Evolutionary conservation across 2,888 invertebrate species (phyloP).

Genomic region (Apodemia mormo): DNA sequence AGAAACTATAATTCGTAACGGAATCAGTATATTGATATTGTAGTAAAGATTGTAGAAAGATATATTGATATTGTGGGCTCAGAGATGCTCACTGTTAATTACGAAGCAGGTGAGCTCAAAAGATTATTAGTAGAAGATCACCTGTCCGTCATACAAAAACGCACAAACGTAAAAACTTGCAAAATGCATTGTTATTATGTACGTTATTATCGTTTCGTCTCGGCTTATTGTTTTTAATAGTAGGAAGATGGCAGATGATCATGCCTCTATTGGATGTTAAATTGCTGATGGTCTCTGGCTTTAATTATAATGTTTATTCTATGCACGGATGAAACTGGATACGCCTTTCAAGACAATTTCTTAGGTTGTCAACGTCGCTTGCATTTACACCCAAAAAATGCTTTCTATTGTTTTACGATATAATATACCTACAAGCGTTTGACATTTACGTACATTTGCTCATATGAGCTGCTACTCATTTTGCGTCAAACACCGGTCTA

Average conservation of each 20-base stretch:
- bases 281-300: not conserved
- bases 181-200: slow-evolving; percentile 11
- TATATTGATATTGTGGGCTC: not conserved
- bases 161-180: slow-evolving; percentile 5
- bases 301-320: too few relatives aligned
- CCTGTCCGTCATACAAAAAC: slow-evolving; percentile 6
- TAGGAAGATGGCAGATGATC: not conserved
- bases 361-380: too few relatives aligned
- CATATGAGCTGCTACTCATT: too few relatives aligned
- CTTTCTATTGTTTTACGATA: too few relatives aligned
- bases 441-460: too few relatives aligned
- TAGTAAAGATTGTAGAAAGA: too few relatives aligned
- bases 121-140: slow-evolving; percentile 17
- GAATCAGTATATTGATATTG: not conserved
- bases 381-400: too few relatives aligned
- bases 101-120: not conserved
- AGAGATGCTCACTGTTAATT: slow-evolving; percentile 5
- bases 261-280: not conserved
- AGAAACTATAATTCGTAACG: not conserved
- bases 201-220: slow-evolving; percentile 6
- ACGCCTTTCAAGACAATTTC: too few relatives aligned
- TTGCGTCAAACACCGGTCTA: too few relatives aligned
- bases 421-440: too few relatives aligned
- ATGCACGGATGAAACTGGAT: too few relatives aligned
- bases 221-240: slow-evolving; percentile 8